Conservation (phyloP, 1,140 invertebrate species). For the Galendromus occidentalis region DNA sequence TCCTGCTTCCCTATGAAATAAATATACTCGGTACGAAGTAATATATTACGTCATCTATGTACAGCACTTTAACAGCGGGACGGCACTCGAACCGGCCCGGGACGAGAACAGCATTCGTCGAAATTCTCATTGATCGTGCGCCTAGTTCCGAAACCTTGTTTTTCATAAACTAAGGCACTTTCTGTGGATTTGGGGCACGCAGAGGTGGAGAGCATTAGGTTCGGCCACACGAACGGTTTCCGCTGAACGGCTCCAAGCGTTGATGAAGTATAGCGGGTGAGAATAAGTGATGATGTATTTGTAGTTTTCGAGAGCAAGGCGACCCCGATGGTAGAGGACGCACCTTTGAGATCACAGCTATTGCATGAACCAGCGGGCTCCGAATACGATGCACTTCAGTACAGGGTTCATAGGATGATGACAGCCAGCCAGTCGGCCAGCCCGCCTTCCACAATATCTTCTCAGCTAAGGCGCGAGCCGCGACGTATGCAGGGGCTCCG, state of each 20-base stretch:
- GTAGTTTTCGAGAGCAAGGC: neutral
- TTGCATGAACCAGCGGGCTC: constrained; percentile 3
- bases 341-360: constrained; percentile 10
- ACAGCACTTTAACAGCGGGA: neutral
- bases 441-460: neutral
- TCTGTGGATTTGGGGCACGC: neutral
- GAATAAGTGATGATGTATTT: neutral
- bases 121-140: neutral
- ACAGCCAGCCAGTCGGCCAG: neutral
- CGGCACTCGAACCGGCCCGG: no score
- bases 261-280: neutral
- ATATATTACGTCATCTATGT: neutral
- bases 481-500: neutral
- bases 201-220: neutral
- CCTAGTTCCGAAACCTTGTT: neutral
- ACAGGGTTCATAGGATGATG: neutral
- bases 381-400: neutral
- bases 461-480: neutral
- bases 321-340: neutral
- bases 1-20: neutral
- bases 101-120: neutral
- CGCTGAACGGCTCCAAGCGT: neutral
- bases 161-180: neutral
- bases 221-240: neutral
- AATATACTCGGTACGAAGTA: neutral